Base-by-base conservation (phyloP, 2,113 vertebrate genomes). In the Salminus brasiliensis region DNA sequence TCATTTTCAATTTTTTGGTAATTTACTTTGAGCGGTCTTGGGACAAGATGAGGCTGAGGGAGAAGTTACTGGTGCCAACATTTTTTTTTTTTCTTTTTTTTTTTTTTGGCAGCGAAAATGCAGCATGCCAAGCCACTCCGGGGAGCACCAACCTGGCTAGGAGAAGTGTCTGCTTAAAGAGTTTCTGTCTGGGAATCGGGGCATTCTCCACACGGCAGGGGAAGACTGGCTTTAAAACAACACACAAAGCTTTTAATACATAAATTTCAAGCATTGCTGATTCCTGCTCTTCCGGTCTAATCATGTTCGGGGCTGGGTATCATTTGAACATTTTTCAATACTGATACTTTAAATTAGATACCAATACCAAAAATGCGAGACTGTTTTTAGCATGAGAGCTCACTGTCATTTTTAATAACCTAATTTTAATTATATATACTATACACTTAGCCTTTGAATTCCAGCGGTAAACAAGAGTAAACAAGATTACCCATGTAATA, bases 191-290 rank as follows among this genome's bases (percentile, higher is more conserved):
- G 88, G 86, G 92, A 93, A 93, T 92, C 90, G 88, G 85, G 87
- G 88, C 91, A 93, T 93, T 93, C 90, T 92, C 92, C 93, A 94
- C 92, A 93, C 92, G 90, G 90, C 90, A 87, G 89, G 39, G 91
- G 88, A 91, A 91, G 90, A 92, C 81, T 87, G 89, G 88, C 91
- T 91, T 90, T 88, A 88, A 90, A 91, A 92, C 89, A 78, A 79
- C 87, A 87, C 87, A 91, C 91, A 93, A 92, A 91, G 90, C 89
- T 91, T 82, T 92, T 93, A 92, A 93, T 93, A 93, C 92, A 93
- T 94, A 94, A 92, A 93, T 94, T 94, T 94, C 92, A 92, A 91
- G 92, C 91, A 91, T 91, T 93, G 88, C 87, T 90, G 91, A 90
- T 91, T 93, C 91, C 88, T 90, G 90, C 86, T 91, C 88, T 92